These are phyloP conservation scores for Sorex fumeus DNA, from an alignment of 2,113 vertebrate species.

Conservation along the genomic window DNA sequence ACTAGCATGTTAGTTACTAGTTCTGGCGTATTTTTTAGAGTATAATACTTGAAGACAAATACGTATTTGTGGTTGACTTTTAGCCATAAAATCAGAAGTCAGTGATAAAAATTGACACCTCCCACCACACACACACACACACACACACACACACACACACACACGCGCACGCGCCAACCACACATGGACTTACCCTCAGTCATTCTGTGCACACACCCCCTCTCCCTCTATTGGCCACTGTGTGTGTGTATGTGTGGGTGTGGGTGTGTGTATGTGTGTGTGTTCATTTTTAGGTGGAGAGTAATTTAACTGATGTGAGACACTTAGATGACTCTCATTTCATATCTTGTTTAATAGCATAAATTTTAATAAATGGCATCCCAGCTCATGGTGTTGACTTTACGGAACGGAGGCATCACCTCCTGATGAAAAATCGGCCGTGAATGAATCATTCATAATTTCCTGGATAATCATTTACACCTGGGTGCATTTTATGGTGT, in stretches of 20 bases:
- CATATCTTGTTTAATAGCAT: conserved; percentile 71
- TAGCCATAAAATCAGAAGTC: neutral
- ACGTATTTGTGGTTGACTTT: neutral
- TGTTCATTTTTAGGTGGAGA: neutral
- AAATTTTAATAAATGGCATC: conserved; percentile 80
- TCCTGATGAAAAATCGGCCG: conserved; percentile 83
- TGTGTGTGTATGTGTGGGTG: too few species aligned
- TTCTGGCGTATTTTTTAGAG: neutral
- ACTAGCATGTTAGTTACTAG: neutral
- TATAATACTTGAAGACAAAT: neutral
- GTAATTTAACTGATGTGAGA: conserved; percentile 12
- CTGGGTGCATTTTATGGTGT: conserved; percentile 81
- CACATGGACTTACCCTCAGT: too few species aligned
- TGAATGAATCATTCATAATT: conserved; percentile 86
- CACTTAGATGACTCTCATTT: conserved; percentile 68
- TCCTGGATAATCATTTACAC: conserved; percentile 84
- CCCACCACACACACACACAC: fast-evolving
- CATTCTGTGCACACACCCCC: too few species aligned
- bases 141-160: fast-evolving
- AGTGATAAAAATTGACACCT: fast-evolving
- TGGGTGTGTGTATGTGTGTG: too few species aligned
- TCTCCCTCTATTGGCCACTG: fast-evolving
- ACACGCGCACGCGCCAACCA: fast-evolving
- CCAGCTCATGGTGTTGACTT: conserved; percentile 84
- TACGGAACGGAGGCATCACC: conserved; percentile 79